Conservation (phyloP, 2,888 invertebrate species). For the Tricholauxania praeusta region DNA sequence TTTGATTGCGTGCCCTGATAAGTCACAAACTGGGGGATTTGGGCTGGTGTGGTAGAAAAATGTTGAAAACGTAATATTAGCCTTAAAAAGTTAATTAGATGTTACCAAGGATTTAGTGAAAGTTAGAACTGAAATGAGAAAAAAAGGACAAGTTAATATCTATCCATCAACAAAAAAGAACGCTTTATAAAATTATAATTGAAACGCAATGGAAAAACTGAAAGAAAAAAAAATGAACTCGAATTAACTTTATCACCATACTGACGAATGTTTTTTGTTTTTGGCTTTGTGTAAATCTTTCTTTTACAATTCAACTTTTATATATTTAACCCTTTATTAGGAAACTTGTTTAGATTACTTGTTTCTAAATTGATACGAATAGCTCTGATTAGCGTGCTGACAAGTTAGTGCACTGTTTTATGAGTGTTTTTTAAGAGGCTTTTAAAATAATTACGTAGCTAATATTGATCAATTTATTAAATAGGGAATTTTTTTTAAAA, state of each 20-base stretch:
- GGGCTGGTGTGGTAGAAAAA: neutral
- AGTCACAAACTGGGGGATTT: neutral
- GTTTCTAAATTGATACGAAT: slow-evolving; percentile 14
- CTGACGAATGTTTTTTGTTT: neutral
- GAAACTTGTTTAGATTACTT: neutral
- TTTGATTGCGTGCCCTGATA: slow-evolving; percentile 65
- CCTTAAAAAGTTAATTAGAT: slow-evolving; percentile 57
- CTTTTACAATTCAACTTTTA: neutral
- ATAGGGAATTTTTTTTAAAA: neutral
- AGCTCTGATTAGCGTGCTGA: slow-evolving; percentile 21
- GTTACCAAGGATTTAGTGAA: slow-evolving; percentile 51
- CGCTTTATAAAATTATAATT: slow-evolving; percentile 47
- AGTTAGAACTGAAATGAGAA: slow-evolving; percentile 21
- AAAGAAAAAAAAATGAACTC: slow-evolving; percentile 30
- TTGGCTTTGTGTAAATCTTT: neutral
- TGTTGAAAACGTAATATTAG: slow-evolving; percentile 55
- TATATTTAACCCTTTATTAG: slow-evolving; percentile 33
- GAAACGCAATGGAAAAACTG: slow-evolving; percentile 44
- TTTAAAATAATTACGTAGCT: slow-evolving; percentile 39
- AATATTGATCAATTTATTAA: slow-evolving; percentile 20
- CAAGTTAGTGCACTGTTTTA: slow-evolving; percentile 1
- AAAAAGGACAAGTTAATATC: neutral
- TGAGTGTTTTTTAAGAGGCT: slow-evolving; percentile 27
- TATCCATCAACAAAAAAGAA: slow-evolving; percentile 21
- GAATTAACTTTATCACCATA: slow-evolving; percentile 16